Conservation (phyloP, 2,113 vertebrate genomes). For the rat (Rattus norvegicus) region GRCr8 NC_086022.1:133861001-133861500, state of each 20-base stretch:
- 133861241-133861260: constrained; percentile 80
- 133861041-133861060: constrained; percentile 68
- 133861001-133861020: constrained; percentile 74
- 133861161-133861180: constrained; percentile 82
- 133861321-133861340: constrained; percentile 53
- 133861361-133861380: constrained; percentile 64
- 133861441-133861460: constrained; percentile 24
- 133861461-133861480: constrained; percentile 1
- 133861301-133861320: constrained; percentile 71
- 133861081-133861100: constrained; percentile 58
- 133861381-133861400: constrained; percentile 74
- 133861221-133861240: constrained; percentile 82
- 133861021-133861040: constrained; percentile 57
- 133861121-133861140: constrained; percentile 79
- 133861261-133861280: constrained; percentile 79
- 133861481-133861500: constrained; percentile 24
- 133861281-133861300: constrained; percentile 74
- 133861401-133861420: constrained; percentile 69
- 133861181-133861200: constrained; percentile 81
- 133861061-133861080: constrained; percentile 35
- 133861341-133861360: constrained; percentile 39
- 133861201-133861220: constrained; percentile 71
- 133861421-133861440: constrained; percentile 69
- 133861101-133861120: constrained; percentile 67
- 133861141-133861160: constrained; percentile 76